Evolutionary conservation across 2,113 vertebrate species (phyloP), one percentile per base, ranked within the genome.

Genomic region (Todiramphus saurophagus): DNA sequence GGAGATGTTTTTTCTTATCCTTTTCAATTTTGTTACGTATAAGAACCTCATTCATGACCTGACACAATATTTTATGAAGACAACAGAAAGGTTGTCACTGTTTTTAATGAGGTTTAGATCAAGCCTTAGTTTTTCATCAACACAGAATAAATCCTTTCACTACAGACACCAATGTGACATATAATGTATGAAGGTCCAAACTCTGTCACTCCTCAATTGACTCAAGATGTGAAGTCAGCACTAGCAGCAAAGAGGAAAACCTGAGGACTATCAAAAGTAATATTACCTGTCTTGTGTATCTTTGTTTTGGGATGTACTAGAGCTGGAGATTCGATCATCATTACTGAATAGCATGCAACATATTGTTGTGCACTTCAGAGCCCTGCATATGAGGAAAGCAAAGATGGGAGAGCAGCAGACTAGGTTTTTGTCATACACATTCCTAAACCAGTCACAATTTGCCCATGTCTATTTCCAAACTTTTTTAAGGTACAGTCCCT

Each of bases 41-140:
- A 67, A 86, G 53, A 92, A 72, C 35, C 15, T 78, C 73, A 69
- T 93, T 96, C 53, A 27, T 64, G 80, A 74, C 69, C 76, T 79
- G 79, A 93, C 70, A 86, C 39, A 46, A 9, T 64, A 67, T 72
- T 95, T 90, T 68, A 83, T 87, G 86, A 87, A 96, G 92, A 82
- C 64, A 82, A 39, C 62, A 83, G 76, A 75, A 86, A 89, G 51
- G 19, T 80, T 96, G 72, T 56, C 76, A 31, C 48, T 89, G 56
- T 66, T 93, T 95, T 94, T 95, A 90, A 93, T 90, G 60, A 94
- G 87, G 55, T 96, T 86, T 95, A 90, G n/a, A 83, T 95, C 68
- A 70, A 83, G 37, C 53, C 43, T 46, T 72, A 15, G 64, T 37
- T 91, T 93, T 94, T 85, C 74, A 83, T 72, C 48, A 84, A 14